phyloP scores from a whole-genome alignment of 2,113 vertebrate species.

The Vicugna pacos region DNA sequence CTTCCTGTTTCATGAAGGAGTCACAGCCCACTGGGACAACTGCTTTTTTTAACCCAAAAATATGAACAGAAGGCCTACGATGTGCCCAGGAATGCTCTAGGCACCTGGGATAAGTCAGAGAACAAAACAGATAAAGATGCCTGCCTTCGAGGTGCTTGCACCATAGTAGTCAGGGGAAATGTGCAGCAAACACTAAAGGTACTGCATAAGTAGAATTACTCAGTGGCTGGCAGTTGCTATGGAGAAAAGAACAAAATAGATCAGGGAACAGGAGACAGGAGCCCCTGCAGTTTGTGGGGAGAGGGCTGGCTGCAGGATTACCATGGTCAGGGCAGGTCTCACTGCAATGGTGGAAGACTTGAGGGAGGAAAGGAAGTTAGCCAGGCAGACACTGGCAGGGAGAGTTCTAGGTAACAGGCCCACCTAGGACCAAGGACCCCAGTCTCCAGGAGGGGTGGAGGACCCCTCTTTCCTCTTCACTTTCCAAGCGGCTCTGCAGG shows the following conservation, averaged over 20 bases:
- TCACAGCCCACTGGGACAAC: not conserved
- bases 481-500: not conserved
- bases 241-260: not conserved
- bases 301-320: not conserved
- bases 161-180: not conserved
- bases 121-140: not conserved
- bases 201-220: not conserved
- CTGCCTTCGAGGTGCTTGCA: not conserved
- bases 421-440: not conserved
- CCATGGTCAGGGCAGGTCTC: not conserved
- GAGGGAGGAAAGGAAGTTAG: not conserved
- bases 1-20: not conserved
- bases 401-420: not conserved
- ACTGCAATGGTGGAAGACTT: not conserved
- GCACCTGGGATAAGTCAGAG: not conserved
- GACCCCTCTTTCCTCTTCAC: not conserved
- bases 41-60: not conserved
- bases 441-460: not conserved
- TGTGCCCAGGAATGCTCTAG: not conserved
- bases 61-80: not conserved
- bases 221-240: not conserved
- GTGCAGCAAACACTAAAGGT: not conserved
- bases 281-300: rapidly evolving
- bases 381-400: not conserved
- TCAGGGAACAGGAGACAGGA: not conserved